Percentiles rank a stretch among this genome's conserved stretches.
Evolutionary conservation across 2,113 vertebrate species (phyloP).

Genomic region (Micromys minutus): DNA sequence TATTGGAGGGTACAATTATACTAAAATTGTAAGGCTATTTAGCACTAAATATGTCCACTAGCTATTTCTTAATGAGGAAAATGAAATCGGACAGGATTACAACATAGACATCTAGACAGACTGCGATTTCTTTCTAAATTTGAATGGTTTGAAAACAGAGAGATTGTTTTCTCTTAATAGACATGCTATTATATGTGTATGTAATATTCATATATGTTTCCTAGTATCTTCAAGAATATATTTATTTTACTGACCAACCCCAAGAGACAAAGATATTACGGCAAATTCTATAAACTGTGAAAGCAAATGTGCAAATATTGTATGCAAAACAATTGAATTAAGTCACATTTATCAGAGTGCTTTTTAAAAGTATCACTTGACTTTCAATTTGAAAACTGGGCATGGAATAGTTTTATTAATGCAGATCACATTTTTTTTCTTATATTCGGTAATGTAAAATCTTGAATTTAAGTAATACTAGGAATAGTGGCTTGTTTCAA

Average conservation of each 20-base stretch:
- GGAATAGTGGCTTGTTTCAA: slow-evolving; percentile 60
- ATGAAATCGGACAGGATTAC: not conserved
- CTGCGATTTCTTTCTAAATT: not conserved
- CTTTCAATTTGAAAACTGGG: slow-evolving; percentile 64
- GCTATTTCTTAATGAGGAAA: not conserved
- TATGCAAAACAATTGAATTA: slow-evolving; percentile 7
- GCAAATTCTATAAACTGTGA: not conserved
- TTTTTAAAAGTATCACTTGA: slow-evolving; percentile 38
- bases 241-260: slow-evolving; percentile 3
- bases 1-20: not conserved
- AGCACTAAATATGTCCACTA: not conserved
- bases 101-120: not conserved
- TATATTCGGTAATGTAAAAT: slow-evolving; percentile 11
- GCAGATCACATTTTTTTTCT: slow-evolving; percentile 40
- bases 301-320: slow-evolving; percentile 30
- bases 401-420: slow-evolving; percentile 31
- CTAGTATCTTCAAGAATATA: not conserved
- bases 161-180: not conserved
- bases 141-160: not conserved
- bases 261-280: not conserved
- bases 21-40: not conserved
- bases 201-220: not conserved
- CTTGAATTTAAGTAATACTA: slow-evolving; percentile 63
- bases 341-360: slow-evolving; percentile 1
- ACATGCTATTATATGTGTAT: not conserved